phyloP scores from a whole-genome alignment of 2,888 invertebrate species.

The Seira sanloemensis region DNA sequence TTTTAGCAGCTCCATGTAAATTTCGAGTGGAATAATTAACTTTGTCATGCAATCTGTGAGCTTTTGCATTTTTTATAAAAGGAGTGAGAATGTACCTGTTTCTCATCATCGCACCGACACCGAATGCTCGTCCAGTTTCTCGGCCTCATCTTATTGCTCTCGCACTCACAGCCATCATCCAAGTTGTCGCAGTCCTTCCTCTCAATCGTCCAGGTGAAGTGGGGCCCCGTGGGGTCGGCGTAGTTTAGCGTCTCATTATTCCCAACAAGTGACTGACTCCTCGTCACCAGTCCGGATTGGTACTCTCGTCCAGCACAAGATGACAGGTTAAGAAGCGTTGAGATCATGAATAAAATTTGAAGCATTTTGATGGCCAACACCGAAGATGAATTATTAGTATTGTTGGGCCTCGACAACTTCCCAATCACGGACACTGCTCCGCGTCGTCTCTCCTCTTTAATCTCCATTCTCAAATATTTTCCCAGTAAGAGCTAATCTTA shows the following conservation, averaged over 20 bases:
- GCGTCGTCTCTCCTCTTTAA: neutral
- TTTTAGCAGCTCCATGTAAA: too few species aligned
- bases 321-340: conserved; percentile 16
- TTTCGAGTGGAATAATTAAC: too few species aligned
- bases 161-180: conserved; percentile 49
- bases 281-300: neutral
- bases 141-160: neutral
- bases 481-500: neutral
- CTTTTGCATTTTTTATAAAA: neutral
- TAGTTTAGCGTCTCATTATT: conserved; percentile 6
- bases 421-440: conserved; percentile 17
- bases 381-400: neutral
- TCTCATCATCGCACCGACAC: conserved; percentile 51
- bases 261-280: neutral
- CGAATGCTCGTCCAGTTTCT: conserved; percentile 36
- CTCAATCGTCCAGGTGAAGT: conserved; percentile 38
- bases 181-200: conserved; percentile 38
- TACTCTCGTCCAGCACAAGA: conserved; percentile 38
- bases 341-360: conserved; percentile 50
- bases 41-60: neutral
- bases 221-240: neutral
- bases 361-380: conserved; percentile 11
- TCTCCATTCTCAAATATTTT: neutral
- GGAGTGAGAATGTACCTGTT: conserved; percentile 37
- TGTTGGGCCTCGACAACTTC: conserved; percentile 28